phyloP scores from a whole-genome alignment of 2,113 vertebrate species.

The Crypturellus undulatus region DNA sequence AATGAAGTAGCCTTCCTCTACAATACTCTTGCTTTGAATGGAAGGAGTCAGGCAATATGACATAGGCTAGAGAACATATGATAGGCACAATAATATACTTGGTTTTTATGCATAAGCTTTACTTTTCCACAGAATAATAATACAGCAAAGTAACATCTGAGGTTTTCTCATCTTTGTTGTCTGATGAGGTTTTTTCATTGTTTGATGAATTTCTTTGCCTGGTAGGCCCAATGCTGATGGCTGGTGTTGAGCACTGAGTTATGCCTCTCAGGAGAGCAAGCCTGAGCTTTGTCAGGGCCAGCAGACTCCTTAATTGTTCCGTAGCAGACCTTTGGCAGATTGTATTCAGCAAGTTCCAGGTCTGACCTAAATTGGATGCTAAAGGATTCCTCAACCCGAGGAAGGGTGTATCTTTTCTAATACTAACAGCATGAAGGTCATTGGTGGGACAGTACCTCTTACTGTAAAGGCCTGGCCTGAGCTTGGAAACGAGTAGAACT shows the following conservation, averaged over 20 bases:
- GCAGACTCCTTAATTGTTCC: not conserved
- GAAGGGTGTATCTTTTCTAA: conserved; percentile 54
- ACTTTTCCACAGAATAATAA: not conserved
- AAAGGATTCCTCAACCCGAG: conserved; percentile 22
- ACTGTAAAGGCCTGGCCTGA: conserved; percentile 32
- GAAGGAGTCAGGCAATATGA: not conserved
- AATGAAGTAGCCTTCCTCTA: conserved; percentile 22
- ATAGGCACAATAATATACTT: not conserved
- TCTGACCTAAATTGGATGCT: conserved; percentile 35
- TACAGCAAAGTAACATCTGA: not conserved
- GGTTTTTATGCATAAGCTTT: not conserved
- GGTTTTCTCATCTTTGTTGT: not conserved
- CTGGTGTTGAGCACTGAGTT: not conserved
- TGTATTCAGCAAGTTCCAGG: not conserved
- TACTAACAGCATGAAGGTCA: conserved; percentile 23
- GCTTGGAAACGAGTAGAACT: not conserved
- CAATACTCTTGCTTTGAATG: conserved; percentile 19
- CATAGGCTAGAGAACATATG: not conserved
- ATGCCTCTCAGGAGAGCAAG: conserved; percentile 4
- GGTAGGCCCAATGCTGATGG: not conserved
- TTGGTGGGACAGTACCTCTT: conserved; percentile 26
- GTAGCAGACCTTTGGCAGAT: conserved; percentile 18
- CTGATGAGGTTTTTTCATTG: not conserved
- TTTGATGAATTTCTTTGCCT: not conserved
- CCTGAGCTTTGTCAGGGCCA: not conserved